phyloP scores from a whole-genome alignment of 1,140 invertebrate species.

The Hycleus cichorii region DNA sequence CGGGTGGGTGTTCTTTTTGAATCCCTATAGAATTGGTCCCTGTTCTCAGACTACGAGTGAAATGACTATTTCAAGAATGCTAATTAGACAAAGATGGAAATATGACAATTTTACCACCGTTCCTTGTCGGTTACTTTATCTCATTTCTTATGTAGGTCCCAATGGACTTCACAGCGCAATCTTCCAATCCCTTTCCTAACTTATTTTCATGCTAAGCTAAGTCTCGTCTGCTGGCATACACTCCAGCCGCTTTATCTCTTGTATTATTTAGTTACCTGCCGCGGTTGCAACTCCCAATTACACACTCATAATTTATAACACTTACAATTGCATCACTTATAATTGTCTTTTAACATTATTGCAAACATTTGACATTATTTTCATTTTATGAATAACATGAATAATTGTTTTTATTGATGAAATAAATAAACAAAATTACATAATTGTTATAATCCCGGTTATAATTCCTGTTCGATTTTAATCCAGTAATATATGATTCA shows the following conservation, averaged over 20 bases:
- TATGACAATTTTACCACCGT: conserved; percentile 29
- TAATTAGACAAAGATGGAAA: conserved; percentile 35
- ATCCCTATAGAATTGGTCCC: conserved; percentile 7
- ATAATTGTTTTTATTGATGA: too few relatives aligned
- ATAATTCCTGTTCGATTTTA: conserved; percentile 14
- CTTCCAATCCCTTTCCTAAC: conserved; percentile 32
- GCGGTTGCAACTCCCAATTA: conserved; percentile 17
- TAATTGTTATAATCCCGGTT: neutral
- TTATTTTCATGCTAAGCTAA: conserved; percentile 32
- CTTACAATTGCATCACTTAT: conserved; percentile 8
- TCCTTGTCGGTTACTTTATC: conserved; percentile 30
- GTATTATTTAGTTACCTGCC: conserved; percentile 29
- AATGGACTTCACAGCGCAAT: conserved; percentile 26
- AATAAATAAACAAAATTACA: too few relatives aligned
- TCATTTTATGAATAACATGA: too few relatives aligned
- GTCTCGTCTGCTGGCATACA: conserved; percentile 18
- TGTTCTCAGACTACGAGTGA: conserved; percentile 15
- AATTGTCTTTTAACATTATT: neutral
- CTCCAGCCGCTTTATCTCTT: conserved; percentile 22
- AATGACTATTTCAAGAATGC: conserved; percentile 34
- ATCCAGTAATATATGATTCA: conserved; percentile 15
- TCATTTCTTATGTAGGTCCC: conserved; percentile 33
- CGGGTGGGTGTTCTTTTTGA: neutral
- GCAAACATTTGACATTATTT: too few relatives aligned
- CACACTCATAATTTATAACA: conserved; percentile 17